These are phyloP conservation scores for Tetranychus urticae DNA, from an alignment of 1,140 invertebrate genomes.

Conservation along the genomic window DNA sequence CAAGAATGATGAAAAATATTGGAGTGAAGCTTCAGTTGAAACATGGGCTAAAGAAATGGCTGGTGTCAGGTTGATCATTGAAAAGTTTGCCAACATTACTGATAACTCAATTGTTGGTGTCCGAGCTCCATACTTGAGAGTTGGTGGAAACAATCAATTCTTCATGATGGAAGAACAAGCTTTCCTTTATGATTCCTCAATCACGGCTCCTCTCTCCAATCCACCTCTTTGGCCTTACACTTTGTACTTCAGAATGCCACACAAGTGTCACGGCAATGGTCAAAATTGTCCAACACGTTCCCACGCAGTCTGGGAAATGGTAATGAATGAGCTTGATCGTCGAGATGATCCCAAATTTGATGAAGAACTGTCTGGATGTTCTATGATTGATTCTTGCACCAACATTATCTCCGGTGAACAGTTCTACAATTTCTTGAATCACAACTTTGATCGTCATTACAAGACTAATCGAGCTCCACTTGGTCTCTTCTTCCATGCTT, in stretches of 20 bases:
- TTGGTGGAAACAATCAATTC: slow-evolving; percentile 88
- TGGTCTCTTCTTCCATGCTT: slow-evolving; percentile 82
- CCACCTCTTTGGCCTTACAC: slow-evolving; percentile 90
- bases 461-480: slow-evolving; percentile 74
- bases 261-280: slow-evolving; percentile 65
- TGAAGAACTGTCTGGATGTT: slow-evolving; percentile 72
- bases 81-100: slow-evolving; percentile 75
- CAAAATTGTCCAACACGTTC: slow-evolving; percentile 68
- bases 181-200: slow-evolving; percentile 83
- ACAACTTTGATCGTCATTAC: slow-evolving; percentile 87
- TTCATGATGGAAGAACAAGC: slow-evolving; percentile 93
- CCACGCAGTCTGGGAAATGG: slow-evolving; percentile 90
- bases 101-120: slow-evolving; percentile 84
- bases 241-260: slow-evolving; percentile 90
- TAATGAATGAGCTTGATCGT: slow-evolving; percentile 84
- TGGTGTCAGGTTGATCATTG: slow-evolving; percentile 71
- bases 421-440: slow-evolving; percentile 82
- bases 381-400: slow-evolving; percentile 87
- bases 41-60: slow-evolving; percentile 93
- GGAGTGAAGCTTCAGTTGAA: slow-evolving; percentile 73
- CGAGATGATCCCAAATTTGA: slow-evolving; percentile 72
- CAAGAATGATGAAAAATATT: slow-evolving; percentile 75
- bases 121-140: slow-evolving; percentile 66
- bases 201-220: slow-evolving; percentile 71
- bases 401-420: slow-evolving; percentile 78